phyloP scores from a whole-genome alignment of 2,888 invertebrate genomes.

The Nysson spinosus region DNA sequence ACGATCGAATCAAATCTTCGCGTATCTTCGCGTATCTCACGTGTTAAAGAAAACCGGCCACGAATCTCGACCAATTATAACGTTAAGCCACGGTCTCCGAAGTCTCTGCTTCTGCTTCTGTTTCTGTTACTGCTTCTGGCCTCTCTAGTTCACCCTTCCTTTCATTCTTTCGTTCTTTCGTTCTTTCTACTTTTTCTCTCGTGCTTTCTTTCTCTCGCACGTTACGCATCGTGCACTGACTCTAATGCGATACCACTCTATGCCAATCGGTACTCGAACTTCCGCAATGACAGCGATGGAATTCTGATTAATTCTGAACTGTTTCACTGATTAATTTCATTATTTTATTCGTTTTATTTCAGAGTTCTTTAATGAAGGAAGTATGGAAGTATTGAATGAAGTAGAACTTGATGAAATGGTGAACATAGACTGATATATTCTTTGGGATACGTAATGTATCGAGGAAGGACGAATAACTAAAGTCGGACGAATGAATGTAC shows the following conservation, averaged over 20 bases:
- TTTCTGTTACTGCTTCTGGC: no score
- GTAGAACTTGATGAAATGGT: conserved; percentile 5
- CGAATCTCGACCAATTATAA: conserved; percentile 46
- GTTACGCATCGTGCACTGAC: conserved; percentile 26
- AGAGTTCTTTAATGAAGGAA: no score
- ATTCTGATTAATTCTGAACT: background rate
- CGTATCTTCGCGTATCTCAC: conserved; percentile 42
- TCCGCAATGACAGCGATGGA: background rate
- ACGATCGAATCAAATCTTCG: no score
- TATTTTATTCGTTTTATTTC: background rate
- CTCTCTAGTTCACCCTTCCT: no score
- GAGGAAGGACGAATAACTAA: no score
- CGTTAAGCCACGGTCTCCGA: conserved; percentile 31
- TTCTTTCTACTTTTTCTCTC: conserved; percentile 10
- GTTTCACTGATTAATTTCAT: background rate
- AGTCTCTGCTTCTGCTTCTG: no score
- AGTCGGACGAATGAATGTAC: conserved; percentile 31
- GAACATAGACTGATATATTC: conserved; percentile 34
- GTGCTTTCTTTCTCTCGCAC: conserved; percentile 29
- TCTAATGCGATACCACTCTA: conserved; percentile 5
- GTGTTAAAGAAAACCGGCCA: conserved; percentile 34
- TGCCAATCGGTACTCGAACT: conserved; percentile 27
- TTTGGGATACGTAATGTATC: conserved; percentile 34
- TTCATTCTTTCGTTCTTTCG: conserved; percentile 8
- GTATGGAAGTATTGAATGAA: no score